Evolutionary conservation across 2,797 vertebrate genomes (phyloP), one percentile per base, ranked within the genome.

Genomic region (Sandelia bainsii): DNA sequence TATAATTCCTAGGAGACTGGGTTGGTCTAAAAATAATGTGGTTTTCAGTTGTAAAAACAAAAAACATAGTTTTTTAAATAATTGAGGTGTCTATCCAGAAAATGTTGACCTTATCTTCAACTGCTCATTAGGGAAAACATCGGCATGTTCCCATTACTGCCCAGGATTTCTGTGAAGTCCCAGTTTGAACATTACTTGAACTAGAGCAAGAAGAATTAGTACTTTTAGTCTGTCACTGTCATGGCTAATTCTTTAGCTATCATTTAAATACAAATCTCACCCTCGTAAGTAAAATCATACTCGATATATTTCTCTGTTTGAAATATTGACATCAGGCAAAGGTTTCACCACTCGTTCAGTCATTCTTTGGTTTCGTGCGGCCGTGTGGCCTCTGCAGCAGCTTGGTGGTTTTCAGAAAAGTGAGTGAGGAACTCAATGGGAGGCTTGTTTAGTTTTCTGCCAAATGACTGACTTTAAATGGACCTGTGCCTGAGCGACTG

Each of bases 391-490:
- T 79, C 72, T 44, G 63, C 56, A 53, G 80, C 46, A 0, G 49
- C 63, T 79, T 72, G 42, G 54, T 58, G 78, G 74, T 83, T 80
- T 85, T 70, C 23, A 42, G 19, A 65, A 62, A 60, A 49, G 79
- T 81, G 81, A 91, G 83, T 80, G 85, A 77, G 49, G 69, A 57
- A 74, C 87, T 89, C 88, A 89, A 87, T 83, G 71, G 79, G 84
- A 65, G 80, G 72, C 76, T 85, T 91, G 91, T 92, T 93, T 93
- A 90, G 91, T 23, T 85, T 90, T 88, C 82, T 84, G 91, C 90
- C 77, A 91, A 90, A 92, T 91, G 87, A 91, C 89, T 87, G 83
- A 82, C 74, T 86, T 91, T 89, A 90, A 93, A 93, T 86, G 83
- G 79, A 73, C 39, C 79, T 56, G 65, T 13, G 65, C 54, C 68